Percentiles rank a stretch among this genome's conserved stretches.
These are phyloP conservation scores for Dasypus novemcinctus DNA, from an alignment of 2,113 vertebrate genomes.

Conservation along the genomic window DNA sequence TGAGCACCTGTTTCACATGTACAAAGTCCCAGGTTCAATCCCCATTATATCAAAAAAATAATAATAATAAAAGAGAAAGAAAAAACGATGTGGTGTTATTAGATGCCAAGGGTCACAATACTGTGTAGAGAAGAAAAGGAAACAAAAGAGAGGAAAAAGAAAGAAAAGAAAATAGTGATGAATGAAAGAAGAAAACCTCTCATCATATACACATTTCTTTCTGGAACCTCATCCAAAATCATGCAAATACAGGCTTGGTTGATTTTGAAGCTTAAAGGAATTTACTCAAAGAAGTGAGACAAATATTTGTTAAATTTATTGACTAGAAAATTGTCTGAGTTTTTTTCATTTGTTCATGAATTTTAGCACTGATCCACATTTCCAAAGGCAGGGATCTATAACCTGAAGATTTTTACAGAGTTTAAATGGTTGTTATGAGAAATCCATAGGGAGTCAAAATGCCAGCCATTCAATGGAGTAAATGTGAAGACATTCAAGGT, in stretches of 20 bases:
- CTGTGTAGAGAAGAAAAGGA: not conserved
- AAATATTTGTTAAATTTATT: slow-evolving; percentile 8
- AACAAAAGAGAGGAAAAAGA: too few species aligned
- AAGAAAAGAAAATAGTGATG: not conserved
- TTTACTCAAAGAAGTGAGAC: not conserved
- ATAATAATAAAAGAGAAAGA: too few species aligned
- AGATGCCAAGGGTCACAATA: not conserved
- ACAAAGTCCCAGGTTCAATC: too few species aligned
- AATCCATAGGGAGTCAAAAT: not conserved
- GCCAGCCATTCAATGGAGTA: not conserved
- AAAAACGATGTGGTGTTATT: not conserved
- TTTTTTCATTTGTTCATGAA: not conserved
- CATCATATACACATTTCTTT: not conserved
- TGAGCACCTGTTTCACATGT: too few species aligned
- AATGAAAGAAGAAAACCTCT: not conserved
- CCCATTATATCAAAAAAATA: too few species aligned
- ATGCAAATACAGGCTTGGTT: not conserved
- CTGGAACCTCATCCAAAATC: not conserved
- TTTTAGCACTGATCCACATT: not conserved
- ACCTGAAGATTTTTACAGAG: not conserved
- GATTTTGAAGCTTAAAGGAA: not conserved
- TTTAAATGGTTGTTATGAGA: not conserved
- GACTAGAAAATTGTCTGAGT: not conserved
- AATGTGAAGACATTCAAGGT: not conserved
- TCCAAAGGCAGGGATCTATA: not conserved